Percentiles rank a stretch among this genome's conserved stretches.
Evolutionary conservation across 2,113 vertebrate species (phyloP).

Genomic region (Orcinus orca): DNA sequence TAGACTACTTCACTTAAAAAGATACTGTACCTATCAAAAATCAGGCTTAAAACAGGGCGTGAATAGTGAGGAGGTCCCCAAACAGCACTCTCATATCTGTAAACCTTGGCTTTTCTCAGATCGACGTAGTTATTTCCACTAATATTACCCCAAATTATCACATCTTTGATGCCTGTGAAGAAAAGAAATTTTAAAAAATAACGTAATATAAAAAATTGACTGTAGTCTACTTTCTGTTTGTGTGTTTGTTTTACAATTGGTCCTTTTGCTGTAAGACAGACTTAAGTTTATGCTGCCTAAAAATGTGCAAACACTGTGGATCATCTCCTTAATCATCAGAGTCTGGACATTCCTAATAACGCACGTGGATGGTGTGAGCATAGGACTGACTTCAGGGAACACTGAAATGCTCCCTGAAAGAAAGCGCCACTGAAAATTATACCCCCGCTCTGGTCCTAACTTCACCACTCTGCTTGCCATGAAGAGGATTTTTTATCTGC

Average conservation of each 20-base stretch:
- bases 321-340: too few species aligned
- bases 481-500: not conserved
- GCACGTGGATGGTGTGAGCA: not conserved
- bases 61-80: conserved; percentile 87
- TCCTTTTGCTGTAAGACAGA: not conserved
- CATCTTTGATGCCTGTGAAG: conserved; percentile 86
- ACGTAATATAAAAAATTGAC: not conserved
- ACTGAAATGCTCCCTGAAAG: not conserved
- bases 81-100: conserved; percentile 85
- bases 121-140: conserved; percentile 89
- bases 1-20: conserved; percentile 10
- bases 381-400: not conserved
- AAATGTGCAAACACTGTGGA: not conserved
- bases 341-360: not conserved
- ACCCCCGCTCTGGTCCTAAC: not conserved
- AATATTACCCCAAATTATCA: conserved; percentile 96
- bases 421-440: not conserved
- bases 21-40: conserved; percentile 87
- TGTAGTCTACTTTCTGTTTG: not conserved
- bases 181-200: conserved; percentile 21
- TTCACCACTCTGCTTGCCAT: not conserved
- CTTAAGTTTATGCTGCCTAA: not conserved
- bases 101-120: conserved; percentile 88
- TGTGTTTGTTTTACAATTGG: not conserved
- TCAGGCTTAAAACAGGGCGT: conserved; percentile 79